These are phyloP conservation scores for Anoplopoma fimbria DNA, from an alignment of 2,113 vertebrate genomes.

Conservation along the genomic window DNA sequence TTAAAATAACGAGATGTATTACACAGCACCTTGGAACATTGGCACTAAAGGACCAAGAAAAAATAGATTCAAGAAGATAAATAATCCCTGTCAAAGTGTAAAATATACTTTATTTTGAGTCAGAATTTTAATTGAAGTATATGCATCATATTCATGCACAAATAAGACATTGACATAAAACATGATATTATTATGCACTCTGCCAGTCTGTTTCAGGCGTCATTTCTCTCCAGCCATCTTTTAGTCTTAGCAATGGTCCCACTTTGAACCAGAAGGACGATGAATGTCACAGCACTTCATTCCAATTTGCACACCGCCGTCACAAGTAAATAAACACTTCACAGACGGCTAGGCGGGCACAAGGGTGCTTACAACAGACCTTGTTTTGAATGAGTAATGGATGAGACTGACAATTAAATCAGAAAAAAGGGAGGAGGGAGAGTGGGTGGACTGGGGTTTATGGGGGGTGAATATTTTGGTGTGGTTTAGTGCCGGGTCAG, in stretches of 20 bases:
- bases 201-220: background rate
- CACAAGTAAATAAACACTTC: slow-evolving; percentile 74
- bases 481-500: slow-evolving; percentile 61
- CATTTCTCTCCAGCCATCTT: slow-evolving; percentile 14
- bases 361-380: slow-evolving; percentile 58
- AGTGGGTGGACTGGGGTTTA: slow-evolving; percentile 9
- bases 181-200: background rate
- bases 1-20: background rate
- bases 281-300: slow-evolving; percentile 67
- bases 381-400: slow-evolving; percentile 74
- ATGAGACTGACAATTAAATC: slow-evolving; percentile 63
- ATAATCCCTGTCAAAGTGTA: background rate
- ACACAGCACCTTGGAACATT: background rate
- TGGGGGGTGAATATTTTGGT: slow-evolving; percentile 49
- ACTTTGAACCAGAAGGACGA: slow-evolving; percentile 63
- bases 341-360: slow-evolving; percentile 52
- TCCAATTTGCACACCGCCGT: slow-evolving; percentile 59
- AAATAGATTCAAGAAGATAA: background rate
- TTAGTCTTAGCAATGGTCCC: slow-evolving; percentile 30
- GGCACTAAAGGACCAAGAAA: background rate
- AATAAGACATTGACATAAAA: background rate
- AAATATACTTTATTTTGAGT: background rate
- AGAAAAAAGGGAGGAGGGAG: slow-evolving; percentile 13
- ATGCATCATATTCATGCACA: background rate
- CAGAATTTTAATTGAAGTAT: too few species aligned